Conservation (phyloP, 2,797 vertebrate genomes). For the Prunella strophiata region DNA sequence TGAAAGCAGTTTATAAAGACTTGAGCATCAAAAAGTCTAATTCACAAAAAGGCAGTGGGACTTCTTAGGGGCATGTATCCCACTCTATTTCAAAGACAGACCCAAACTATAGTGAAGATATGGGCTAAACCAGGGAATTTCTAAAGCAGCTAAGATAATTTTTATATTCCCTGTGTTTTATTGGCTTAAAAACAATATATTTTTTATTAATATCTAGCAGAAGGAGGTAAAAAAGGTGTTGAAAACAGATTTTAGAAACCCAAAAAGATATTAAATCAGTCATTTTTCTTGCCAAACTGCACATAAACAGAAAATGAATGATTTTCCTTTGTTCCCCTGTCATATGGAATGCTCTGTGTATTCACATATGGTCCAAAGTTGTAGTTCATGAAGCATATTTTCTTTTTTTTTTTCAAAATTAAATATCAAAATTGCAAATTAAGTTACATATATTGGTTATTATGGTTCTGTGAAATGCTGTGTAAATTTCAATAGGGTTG, state of each 20-base stretch:
- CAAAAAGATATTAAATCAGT: background rate
- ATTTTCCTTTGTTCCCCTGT: background rate
- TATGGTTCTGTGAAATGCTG: background rate
- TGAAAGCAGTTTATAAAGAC: slow-evolving; percentile 37
- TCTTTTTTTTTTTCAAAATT: background rate
- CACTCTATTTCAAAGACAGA: background rate
- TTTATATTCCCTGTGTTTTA: background rate
- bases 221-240: background rate
- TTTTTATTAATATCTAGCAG: background rate
- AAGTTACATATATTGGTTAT: background rate
- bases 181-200: background rate
- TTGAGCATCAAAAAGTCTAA: background rate
- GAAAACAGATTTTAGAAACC: background rate
- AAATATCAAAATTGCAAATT: background rate
- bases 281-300: background rate
- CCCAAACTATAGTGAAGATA: background rate
- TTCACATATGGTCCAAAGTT: background rate
- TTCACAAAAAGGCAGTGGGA: background rate
- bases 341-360: background rate
- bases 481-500: background rate
- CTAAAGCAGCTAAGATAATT: background rate
- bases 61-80: background rate
- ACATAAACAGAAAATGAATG: background rate
- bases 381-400: background rate
- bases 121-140: background rate